Evolutionary conservation across 2,113 vertebrate species (phyloP), one percentile per base, ranked within the genome.

Genomic region (Chroicocephalus ridibundus): DNA sequence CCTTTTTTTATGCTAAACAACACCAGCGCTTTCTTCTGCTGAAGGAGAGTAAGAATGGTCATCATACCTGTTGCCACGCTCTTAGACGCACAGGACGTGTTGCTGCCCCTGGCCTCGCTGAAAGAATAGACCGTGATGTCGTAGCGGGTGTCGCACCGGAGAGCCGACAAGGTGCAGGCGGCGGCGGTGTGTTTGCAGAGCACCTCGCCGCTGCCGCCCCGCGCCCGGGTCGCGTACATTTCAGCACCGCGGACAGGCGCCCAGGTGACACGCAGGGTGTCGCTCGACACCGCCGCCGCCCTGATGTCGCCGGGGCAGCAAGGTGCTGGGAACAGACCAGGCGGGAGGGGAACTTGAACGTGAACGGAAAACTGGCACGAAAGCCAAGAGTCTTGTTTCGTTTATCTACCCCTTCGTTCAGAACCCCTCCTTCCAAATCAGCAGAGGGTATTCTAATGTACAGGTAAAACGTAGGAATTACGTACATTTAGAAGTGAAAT

Each of bases 231-330:
- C 94, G 99, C 95, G 20, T 99, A 99, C 68, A 98, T 86, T 79
- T 99, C 99, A 1, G 99, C 99, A 75, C 99, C 99, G 47, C 98
- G 98, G 79, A 98, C 99, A 2, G 98, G 82, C 54, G 98, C 97
- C 99, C 99, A 99, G 71, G 90, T 97, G 36, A 99, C 96, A 92
- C 98, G 98, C 66, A 99, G 89, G 1, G 98, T 99, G 94, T 99
- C 99, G 5, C 99, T 97, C 3, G 99, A 98, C 80, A 98, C 93
- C 18, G 98, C 96, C n/a, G 95, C 88, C 2, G 98, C 84, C 14
- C 91, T 88, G 40, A 99, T 97, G 80, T 97, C 95, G n/a, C 97
- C 86, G 36, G 99, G 99, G 93, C 99, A 99, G 54, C 99, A 99
- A 21, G 99, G 99, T 40, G 99, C 99, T 99, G 96, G 57, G 79